Conservation (phyloP, 2,888 invertebrate genomes). For the Ophion costatus region DNA sequence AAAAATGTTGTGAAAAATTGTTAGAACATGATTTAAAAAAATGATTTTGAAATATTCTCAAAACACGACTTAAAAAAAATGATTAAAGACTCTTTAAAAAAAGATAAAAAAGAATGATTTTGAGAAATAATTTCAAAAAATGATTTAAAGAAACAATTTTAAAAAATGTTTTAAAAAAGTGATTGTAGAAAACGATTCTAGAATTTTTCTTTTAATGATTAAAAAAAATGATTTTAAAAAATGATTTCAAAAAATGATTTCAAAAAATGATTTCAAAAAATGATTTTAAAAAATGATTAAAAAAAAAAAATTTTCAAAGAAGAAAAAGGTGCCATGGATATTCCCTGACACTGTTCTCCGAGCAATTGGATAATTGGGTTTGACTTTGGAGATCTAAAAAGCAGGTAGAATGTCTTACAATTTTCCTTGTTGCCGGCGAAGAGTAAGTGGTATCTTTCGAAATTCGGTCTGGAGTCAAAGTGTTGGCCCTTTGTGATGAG, state of each 20-base stretch:
- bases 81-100: not conserved
- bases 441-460: conserved; percentile 86
- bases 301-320: too few species aligned
- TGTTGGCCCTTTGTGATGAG: conserved; percentile 86
- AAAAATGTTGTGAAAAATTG: too few species aligned
- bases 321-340: not conserved
- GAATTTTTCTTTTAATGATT: too few species aligned
- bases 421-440: conserved; percentile 88
- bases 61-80: not conserved
- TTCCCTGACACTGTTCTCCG: not conserved
- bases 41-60: too few species aligned
- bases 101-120: not conserved
- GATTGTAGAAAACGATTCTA: not conserved
- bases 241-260: not conserved
- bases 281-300: too few species aligned
- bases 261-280: not conserved
- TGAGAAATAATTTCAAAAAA: not conserved
- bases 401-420: conserved; percentile 85
- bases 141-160: too few species aligned
- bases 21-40: too few species aligned
- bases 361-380: not conserved
- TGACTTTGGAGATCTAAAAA: conserved; percentile 31
- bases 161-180: too few species aligned
- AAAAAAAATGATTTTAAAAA: not conserved
- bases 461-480: conserved; percentile 88